phyloP scores from a whole-genome alignment of 1,140 invertebrate genomes.

The Heliconius hermathena region DNA sequence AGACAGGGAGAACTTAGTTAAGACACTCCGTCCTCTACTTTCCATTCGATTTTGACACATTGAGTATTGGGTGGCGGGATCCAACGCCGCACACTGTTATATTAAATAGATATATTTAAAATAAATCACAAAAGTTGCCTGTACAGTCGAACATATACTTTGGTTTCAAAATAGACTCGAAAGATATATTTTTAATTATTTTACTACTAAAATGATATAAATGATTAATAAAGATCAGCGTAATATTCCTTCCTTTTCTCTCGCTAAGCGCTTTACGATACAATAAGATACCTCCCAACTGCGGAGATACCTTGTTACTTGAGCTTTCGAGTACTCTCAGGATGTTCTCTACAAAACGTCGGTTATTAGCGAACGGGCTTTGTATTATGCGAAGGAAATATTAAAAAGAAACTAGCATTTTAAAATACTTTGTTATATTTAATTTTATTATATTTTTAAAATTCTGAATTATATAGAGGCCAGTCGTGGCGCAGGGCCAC shows the following conservation, averaged over 20 bases:
- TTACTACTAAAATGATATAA: background rate
- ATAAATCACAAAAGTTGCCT: no score
- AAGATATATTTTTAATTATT: background rate
- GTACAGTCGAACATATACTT: no score
- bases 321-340: slow-evolving; percentile 1
- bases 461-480: background rate
- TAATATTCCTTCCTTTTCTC: background rate
- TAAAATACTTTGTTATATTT: background rate
- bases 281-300: background rate
- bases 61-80: no score
- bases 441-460: background rate
- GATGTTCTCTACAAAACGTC: background rate
- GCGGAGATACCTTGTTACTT: background rate
- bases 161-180: no score
- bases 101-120: no score
- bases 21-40: no score
- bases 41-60: no score
- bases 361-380: background rate
- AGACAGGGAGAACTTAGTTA: no score
- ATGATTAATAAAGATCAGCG: background rate
- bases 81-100: no score
- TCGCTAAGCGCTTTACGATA: background rate
- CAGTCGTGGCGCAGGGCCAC: no score
- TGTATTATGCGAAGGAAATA: background rate
- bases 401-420: background rate